Evolutionary conservation across 2,113 vertebrate species (phyloP).

Genomic region (Cisticola juncidis): DNA sequence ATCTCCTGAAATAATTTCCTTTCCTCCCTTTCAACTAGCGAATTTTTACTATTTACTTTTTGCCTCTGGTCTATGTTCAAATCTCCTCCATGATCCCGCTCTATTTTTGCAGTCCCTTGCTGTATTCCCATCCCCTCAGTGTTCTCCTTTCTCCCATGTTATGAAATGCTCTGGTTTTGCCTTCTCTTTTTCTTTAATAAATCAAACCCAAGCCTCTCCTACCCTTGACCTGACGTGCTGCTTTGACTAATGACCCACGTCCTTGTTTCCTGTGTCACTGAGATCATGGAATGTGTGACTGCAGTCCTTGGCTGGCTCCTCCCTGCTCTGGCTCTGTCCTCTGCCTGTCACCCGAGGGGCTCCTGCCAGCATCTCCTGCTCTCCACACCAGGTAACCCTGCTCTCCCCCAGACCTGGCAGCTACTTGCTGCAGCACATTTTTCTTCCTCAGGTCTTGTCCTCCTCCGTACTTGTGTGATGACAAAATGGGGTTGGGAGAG

Average conservation of each 20-base stretch:
- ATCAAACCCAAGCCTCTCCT: background rate
- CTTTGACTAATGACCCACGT: conserved; percentile 20
- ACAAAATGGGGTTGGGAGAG: background rate
- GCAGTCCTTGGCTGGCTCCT: background rate
- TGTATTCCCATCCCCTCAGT: background rate
- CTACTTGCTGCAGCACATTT: background rate
- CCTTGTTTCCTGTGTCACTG: background rate
- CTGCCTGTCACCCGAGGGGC: background rate
- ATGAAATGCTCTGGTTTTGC: background rate
- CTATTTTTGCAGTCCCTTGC: background rate
- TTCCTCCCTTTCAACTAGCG: background rate
- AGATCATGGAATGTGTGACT: background rate
- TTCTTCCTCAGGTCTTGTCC: background rate
- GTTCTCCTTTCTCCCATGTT: background rate
- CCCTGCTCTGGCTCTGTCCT: background rate
- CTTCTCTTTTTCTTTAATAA: background rate
- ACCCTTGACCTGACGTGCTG: background rate
- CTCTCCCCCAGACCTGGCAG: background rate
- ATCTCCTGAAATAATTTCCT: background rate
- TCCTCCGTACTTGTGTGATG: background rate
- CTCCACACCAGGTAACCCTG: background rate
- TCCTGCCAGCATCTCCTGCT: background rate
- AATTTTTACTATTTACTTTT: background rate
- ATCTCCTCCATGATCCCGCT: background rate
- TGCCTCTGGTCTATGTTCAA: background rate